A percentile compares a stretch with the other conserved stretches of the same genome.
phyloP scores from a whole-genome alignment of 1,140 invertebrate genomes.

The Acyrthosiphon pisum region DNA sequence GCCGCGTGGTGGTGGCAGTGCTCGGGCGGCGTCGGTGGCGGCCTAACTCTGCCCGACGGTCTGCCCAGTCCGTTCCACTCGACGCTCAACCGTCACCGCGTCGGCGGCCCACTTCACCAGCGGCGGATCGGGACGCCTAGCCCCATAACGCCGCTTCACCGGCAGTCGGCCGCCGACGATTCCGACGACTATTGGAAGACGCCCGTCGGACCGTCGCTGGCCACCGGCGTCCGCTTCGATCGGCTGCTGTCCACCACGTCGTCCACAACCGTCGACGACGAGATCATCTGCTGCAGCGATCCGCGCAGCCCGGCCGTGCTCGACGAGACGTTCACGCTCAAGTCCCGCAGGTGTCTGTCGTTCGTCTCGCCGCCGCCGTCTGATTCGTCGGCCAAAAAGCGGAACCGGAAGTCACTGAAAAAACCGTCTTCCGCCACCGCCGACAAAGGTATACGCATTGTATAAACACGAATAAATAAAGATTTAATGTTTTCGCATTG shows the following conservation, averaged over 20 bases:
- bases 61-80: constrained; percentile 60
- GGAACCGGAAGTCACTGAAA: constrained; percentile 2
- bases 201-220: constrained; percentile 54
- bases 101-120: background rate
- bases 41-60: constrained; percentile 61
- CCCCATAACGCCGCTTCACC: constrained; percentile 32
- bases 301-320: constrained; percentile 59
- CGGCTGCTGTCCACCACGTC: constrained; percentile 41
- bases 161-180: constrained; percentile 51
- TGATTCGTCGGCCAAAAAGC: constrained; percentile 46
- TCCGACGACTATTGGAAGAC: constrained; percentile 52
- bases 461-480: no score
- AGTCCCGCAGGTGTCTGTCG: constrained; percentile 61
- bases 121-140: background rate
- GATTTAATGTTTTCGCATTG: no score
- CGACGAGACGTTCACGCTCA: constrained; percentile 59
- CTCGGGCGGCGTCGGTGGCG: constrained; percentile 40
- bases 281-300: constrained; percentile 48
- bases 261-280: constrained; percentile 55
- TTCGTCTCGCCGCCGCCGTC: constrained; percentile 60
- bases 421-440: background rate
- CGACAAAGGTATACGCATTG: constrained; percentile 21
- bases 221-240: constrained; percentile 49
- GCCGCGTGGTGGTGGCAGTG: constrained; percentile 62
- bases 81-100: background rate